A percentile compares a stretch with the other conserved stretches of the same genome.
These are phyloP conservation scores for Notodonta dromedarius DNA, from an alignment of 2,888 invertebrate genomes.

Conservation along the genomic window DNA sequence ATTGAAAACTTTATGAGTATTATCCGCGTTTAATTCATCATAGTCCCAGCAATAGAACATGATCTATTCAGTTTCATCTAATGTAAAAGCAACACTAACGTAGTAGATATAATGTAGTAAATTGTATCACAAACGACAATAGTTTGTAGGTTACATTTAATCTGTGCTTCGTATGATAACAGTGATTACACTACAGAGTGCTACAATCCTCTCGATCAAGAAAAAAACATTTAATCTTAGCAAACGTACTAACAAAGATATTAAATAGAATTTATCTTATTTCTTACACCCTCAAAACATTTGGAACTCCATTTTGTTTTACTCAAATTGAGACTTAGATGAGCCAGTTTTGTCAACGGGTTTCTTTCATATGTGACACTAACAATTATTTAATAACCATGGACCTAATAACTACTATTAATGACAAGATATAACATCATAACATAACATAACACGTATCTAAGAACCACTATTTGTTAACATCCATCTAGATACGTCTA, in stretches of 20 bases:
- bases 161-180: constrained; percentile 54
- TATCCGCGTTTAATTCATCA: constrained; percentile 37
- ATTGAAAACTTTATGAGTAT: neutral
- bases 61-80: constrained; percentile 55
- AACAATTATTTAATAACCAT: too few species aligned
- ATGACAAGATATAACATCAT: too few species aligned
- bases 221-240: constrained; percentile 9
- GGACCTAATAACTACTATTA: too few species aligned
- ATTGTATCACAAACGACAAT: constrained; percentile 34
- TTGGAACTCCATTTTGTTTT: too few species aligned
- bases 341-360: too few species aligned
- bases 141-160: constrained; percentile 48
- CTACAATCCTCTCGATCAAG: constrained; percentile 57
- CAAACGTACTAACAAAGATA: constrained; percentile 7
- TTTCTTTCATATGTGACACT: too few species aligned
- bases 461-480: constrained; percentile 27
- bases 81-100: constrained; percentile 64
- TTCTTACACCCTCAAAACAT: too few species aligned
- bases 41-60: constrained; percentile 55
- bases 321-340: too few species aligned
- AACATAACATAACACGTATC: constrained; percentile 1
- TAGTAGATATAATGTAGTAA: constrained; percentile 31
- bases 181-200: constrained; percentile 66
- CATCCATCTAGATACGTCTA: constrained; percentile 17
- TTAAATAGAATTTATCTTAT: neutral